These are phyloP conservation scores for Chrysolina oricalcia DNA, from an alignment of 2,888 invertebrate species.

Conservation along the genomic window DNA sequence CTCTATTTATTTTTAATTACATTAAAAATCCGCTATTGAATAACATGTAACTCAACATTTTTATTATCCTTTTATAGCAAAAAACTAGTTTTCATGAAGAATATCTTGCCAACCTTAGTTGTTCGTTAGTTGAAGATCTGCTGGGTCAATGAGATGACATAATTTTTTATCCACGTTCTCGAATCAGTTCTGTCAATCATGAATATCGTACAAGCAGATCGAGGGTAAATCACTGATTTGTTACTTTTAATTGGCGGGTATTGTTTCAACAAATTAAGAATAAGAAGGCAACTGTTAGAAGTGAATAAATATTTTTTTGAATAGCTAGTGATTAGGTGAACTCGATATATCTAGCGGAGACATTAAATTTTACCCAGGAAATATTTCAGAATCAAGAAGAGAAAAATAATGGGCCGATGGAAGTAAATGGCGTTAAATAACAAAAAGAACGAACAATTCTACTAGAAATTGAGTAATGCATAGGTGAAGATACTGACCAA, in stretches of 20 bases:
- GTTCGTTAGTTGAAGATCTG: slow-evolving; percentile 34
- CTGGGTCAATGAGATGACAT: slow-evolving; percentile 42
- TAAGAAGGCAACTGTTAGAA: too few relatives aligned
- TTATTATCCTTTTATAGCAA: slow-evolving; percentile 34
- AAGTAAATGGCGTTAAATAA: too few relatives aligned
- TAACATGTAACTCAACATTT: slow-evolving; percentile 23
- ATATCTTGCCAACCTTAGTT: slow-evolving; percentile 44
- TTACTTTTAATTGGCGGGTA: not conserved
- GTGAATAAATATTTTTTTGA: too few relatives aligned
- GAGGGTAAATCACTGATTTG: not conserved
- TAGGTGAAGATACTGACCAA: too few relatives aligned
- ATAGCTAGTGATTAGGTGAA: too few relatives aligned
- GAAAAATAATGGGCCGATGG: too few relatives aligned
- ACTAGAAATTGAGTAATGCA: too few relatives aligned
- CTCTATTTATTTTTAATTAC: slow-evolving; percentile 27
- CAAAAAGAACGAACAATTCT: too few relatives aligned
- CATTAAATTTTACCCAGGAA: too few relatives aligned
- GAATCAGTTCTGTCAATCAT: not conserved
- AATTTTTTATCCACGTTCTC: slow-evolving; percentile 20
- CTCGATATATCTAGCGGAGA: too few relatives aligned
- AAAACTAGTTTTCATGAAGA: slow-evolving; percentile 29
- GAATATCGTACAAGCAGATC: not conserved
- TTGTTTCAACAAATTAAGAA: too few relatives aligned
- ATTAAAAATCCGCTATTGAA: slow-evolving; percentile 23
- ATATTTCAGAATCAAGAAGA: too few relatives aligned